Conservation (phyloP, 2,113 vertebrate genomes). For the Erythrocercus mccallii region DNA sequence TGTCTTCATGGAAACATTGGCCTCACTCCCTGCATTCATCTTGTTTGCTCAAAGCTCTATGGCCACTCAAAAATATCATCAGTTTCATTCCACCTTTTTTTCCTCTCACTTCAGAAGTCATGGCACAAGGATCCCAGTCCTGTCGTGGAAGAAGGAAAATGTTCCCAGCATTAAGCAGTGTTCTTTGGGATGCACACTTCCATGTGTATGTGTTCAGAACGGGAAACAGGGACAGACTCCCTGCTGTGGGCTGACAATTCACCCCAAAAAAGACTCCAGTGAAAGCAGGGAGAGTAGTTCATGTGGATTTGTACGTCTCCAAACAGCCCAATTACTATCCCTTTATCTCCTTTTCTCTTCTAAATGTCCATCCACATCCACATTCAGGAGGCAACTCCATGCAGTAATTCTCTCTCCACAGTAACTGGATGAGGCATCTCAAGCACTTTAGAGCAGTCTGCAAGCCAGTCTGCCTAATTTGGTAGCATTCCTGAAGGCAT, state of each 20-base stretch:
- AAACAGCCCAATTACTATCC: background rate
- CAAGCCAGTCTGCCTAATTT: background rate
- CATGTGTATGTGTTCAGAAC: fast-evolving
- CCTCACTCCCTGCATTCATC: background rate
- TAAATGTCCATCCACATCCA: background rate
- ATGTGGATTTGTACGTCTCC: background rate
- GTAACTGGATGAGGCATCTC: background rate
- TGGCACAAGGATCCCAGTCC: background rate
- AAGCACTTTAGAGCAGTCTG: background rate
- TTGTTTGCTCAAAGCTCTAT: background rate
- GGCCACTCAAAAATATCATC: background rate
- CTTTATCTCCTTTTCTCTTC: background rate
- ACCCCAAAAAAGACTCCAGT: background rate
- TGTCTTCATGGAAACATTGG: background rate
- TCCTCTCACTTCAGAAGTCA: background rate
- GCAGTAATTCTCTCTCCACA: background rate
- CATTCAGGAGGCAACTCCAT: background rate
- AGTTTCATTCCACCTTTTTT: background rate
- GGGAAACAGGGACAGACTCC: background rate
- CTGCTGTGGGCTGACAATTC: background rate
- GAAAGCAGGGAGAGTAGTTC: background rate
- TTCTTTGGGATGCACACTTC: background rate
- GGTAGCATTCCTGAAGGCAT: background rate
- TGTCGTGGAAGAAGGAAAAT: background rate
- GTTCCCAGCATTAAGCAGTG: background rate